Evolutionary conservation across 1,140 invertebrate species (phyloP), one percentile per base, ranked within the genome.

Genomic region (Dreissena rostriformis): DNA sequence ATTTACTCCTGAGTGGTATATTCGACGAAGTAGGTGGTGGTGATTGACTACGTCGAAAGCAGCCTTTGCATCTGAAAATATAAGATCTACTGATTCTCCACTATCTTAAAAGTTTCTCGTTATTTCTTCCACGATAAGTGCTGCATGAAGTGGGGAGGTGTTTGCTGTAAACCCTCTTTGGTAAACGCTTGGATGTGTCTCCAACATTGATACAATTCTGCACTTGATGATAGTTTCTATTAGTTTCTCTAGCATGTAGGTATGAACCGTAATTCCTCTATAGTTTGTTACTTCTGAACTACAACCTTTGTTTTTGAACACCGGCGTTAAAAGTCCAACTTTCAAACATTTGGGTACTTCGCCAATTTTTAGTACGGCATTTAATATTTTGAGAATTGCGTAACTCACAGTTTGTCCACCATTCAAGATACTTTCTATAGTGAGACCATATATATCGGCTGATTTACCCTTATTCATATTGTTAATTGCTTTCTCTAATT

Each of bases 281-380:
- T 81, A 81, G 66, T 81, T 81, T 51, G 26, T 53, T 39, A 28
- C n/a, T 10, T 65, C 70, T 6, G 4, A 65, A 12, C 17, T 19
- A 22, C 19, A 4, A n/a, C 78, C 78, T 65, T 81, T 81, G 39
- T 63, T 81, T 66, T 81, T 81, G 29, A 26, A 81, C 1, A 81
- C 51, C 17, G 78, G 67, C n/a, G 78, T 68, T 0, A 81, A 22
- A 12, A 68, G 19, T 63, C 70, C 78, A 28, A 81, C 12, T 73
- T 73, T 68, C 53, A 79, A n/a, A 17, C 17, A 67, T 10, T 22
- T 78, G 17, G 8, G 53, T 17, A 57, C 24, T 63, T 63, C 73
- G 22, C 1, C 53, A 29, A n/a, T 14, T 11, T 72, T 24, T 24
- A 72, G 55, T 15, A 53, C 52, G 19, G 19, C 10, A 22, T 72